phyloP scores from a whole-genome alignment of 2,888 invertebrate species.

The Scaptomyza reducta region DNA sequence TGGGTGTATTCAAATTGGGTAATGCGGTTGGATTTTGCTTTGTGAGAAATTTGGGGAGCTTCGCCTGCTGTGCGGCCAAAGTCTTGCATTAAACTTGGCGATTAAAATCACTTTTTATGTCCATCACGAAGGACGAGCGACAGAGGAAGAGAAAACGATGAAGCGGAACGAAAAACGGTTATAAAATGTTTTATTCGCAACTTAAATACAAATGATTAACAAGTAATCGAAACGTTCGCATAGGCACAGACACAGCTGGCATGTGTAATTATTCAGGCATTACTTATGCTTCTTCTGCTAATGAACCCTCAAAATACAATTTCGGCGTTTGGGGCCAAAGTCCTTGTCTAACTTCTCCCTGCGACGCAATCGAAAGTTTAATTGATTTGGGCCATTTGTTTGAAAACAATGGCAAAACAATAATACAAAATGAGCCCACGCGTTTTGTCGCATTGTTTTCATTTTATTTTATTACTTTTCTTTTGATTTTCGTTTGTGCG shows the following conservation, averaged over 20 bases:
- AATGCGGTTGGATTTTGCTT: constrained; percentile 8
- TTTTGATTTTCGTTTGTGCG: neutral
- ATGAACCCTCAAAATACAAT: constrained; percentile 23
- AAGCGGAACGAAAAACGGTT: neutral
- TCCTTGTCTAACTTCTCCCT: neutral
- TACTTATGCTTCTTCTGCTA: constrained; percentile 43
- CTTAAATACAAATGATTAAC: constrained; percentile 65
- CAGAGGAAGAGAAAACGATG: neutral
- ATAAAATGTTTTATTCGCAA: constrained; percentile 30
- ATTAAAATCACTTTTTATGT: constrained; percentile 54
- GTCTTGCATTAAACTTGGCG: constrained; percentile 34
- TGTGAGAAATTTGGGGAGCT: constrained; percentile 1
- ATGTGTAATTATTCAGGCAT: constrained; percentile 35
- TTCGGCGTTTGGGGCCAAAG: neutral
- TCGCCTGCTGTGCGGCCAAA: constrained; percentile 14
- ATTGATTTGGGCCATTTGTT: constrained; percentile 49
- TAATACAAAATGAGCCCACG: neutral
- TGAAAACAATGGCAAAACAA: constrained; percentile 21
- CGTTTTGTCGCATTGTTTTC: neutral
- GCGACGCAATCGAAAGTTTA: constrained; percentile 25
- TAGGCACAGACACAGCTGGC: constrained; percentile 1
- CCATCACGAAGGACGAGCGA: constrained; percentile 3
- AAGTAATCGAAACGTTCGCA: constrained; percentile 54
- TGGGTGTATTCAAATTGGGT: constrained; percentile 12
- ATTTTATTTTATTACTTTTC: neutral